Conservation (phyloP, 1,140 invertebrate species). For the Drosophila virilis region DNA sequence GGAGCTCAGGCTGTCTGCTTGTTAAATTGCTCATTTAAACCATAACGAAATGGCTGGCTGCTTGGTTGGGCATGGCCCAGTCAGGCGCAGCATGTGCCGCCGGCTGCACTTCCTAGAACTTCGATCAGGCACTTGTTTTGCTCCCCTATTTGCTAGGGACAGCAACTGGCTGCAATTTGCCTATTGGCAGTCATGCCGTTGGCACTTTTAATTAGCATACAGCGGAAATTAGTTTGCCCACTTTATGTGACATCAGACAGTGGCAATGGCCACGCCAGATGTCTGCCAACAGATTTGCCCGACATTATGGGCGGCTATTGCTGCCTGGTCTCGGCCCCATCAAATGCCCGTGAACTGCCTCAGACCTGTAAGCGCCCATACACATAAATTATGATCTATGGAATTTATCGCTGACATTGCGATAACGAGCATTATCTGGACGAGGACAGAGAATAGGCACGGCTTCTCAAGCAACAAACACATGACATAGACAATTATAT, state of each 20-base stretch:
- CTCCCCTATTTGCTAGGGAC: conserved; percentile 8
- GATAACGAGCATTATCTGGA: conserved; percentile 70
- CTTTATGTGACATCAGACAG: conserved; percentile 47
- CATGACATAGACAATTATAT: conserved; percentile 65
- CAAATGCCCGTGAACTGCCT: conserved; percentile 58
- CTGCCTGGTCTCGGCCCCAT: conserved; percentile 20
- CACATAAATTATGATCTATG: conserved; percentile 73
- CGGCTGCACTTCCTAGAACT: conserved; percentile 65
- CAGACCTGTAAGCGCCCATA: conserved; percentile 33
- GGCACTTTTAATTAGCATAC: conserved; percentile 78
- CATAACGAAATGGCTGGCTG: conserved; percentile 68
- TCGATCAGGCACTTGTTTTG: conserved; percentile 55
- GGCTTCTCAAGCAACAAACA: conserved; percentile 30
- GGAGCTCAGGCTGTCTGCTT: conserved; percentile 69
- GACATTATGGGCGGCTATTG: background rate
- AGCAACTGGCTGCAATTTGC: conserved; percentile 63
- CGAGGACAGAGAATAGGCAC: conserved; percentile 30
- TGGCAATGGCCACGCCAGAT: conserved; percentile 22
- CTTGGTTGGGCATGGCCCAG: conserved; percentile 39
- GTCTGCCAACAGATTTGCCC: conserved; percentile 27
- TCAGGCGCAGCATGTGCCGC: conserved; percentile 62
- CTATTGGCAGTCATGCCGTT: conserved; percentile 62
- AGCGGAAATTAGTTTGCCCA: conserved; percentile 67
- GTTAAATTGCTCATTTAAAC: conserved; percentile 82
- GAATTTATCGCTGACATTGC: conserved; percentile 71